Base-by-base conservation (phyloP, 2,113 vertebrate genomes). In the Larimichthys crocea region DNA sequence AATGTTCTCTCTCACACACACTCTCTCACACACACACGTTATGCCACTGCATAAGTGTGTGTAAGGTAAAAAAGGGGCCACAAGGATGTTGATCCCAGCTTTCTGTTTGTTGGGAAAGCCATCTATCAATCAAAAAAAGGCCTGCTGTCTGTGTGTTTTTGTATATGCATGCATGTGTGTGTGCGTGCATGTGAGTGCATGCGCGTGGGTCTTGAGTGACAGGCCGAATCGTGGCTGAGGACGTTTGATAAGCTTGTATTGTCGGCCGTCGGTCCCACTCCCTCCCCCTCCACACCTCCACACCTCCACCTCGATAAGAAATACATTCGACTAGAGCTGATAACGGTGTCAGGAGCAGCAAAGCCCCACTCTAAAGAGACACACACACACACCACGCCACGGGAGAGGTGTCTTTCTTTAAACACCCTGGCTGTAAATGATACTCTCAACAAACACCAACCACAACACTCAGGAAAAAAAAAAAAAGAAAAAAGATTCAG, bases 301-400 rank as follows among this genome's bases (percentile, higher is more conserved):
- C 91, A 92, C 92, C 91, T 92, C 94, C 94, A 94, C 91, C 92
- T 93, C 95, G 95, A 97, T 98, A 99, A 98, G 97, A 97, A 98
- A 99, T 97, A 98, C 97, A 98, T 98, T 98, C 96, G 97, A 98
- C 96, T 97, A 95, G 95, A 96, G 96, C 95, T 97, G 98, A 99
- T 99, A 99, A 99, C 97, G 92, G 94, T 94, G 84, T 93, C 94
- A 95, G 96, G 95, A 95, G 96, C 97, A 94, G 96, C 96, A 95
- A 97, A 97, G 96, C 96, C 94, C 95, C 87, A 85, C 90, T 96
- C 93, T 85, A 74, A 94, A 97, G 95, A 95, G 91, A 96, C 92
- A 92, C 93, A 94, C 93, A 95, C 94, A 91, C 94, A 94, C 79
- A 83, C 66, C 93, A 94, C 93, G 94, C 92, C 91, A 94, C 77